Conservation (phyloP, 2,888 invertebrate genomes). For the Trypoxylon attenuatum region DNA sequence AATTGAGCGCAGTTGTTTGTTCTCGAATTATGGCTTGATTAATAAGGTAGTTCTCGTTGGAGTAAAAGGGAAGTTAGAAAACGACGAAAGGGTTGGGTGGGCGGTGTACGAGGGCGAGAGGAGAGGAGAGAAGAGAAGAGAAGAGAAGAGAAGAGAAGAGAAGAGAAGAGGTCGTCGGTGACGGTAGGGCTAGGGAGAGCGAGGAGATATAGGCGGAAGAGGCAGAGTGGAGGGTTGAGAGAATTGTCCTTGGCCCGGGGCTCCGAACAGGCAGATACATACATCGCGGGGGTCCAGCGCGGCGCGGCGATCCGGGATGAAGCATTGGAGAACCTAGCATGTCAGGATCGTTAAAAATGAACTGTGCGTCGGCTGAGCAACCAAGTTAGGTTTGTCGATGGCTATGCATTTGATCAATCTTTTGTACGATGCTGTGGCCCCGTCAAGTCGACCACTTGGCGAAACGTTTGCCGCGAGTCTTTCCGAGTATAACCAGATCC, state of each 20-base stretch:
- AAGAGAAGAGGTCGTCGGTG: not conserved
- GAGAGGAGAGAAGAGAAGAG: not conserved
- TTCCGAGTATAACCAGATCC: conserved; percentile 45
- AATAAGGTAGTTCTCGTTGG: conserved; percentile 11
- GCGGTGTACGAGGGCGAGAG: not conserved
- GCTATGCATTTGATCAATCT: conserved; percentile 10
- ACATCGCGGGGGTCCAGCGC: conserved; percentile 14
- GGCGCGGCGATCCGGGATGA: no score
- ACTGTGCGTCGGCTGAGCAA: not conserved
- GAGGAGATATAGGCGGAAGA: not conserved
- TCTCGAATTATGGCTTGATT: conserved; percentile 29
- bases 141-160: no score
- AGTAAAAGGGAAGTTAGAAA: conserved; percentile 4
- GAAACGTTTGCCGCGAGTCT: conserved; percentile 32
- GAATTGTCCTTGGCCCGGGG: conserved; percentile 45
- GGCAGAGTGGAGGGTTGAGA: conserved; percentile 6
- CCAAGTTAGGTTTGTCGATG: not conserved
- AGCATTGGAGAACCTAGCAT: not conserved
- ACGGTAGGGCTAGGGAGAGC: not conserved
- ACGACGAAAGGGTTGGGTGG: not conserved
- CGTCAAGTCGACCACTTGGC: not conserved
- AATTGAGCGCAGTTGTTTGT: conserved; percentile 4
- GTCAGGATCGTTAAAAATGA: conserved; percentile 1
- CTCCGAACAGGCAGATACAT: conserved; percentile 23
- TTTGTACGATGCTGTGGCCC: not conserved